Evolutionary conservation across 2,888 invertebrate species (phyloP).

Genomic region (Quadriops clusia): DNA sequence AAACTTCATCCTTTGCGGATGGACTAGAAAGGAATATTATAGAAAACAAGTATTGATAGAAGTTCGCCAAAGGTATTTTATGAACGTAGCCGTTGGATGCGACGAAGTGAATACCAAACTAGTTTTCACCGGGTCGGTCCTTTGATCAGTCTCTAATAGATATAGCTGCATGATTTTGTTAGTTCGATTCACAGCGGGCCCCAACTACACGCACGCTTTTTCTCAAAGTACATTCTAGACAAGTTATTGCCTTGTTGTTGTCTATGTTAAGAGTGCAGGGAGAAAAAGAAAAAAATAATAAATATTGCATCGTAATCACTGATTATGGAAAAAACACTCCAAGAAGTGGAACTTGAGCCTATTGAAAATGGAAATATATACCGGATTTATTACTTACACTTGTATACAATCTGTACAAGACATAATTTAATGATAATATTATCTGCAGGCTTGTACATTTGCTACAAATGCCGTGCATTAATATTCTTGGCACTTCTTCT

Average conservation of each 20-base stretch:
- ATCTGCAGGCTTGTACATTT: too few species aligned
- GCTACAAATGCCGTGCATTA: too few species aligned
- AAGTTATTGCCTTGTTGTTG: slow-evolving; percentile 21
- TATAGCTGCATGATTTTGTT: slow-evolving; percentile 29
- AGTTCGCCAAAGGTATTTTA: too few species aligned
- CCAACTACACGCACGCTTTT: slow-evolving; percentile 22
- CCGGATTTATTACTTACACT: slow-evolving; percentile 20
- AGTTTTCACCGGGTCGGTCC: slow-evolving; percentile 27
- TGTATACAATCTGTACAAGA: too few species aligned
- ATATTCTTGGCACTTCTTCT: too few species aligned
- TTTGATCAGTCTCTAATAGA: slow-evolving; percentile 29
- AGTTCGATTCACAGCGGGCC: slow-evolving; percentile 28
- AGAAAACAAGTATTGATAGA: too few species aligned
- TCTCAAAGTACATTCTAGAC: slow-evolving; percentile 22
- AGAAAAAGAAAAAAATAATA: slow-evolving; percentile 16
- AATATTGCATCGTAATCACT: slow-evolving; percentile 20
- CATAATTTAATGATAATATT: too few species aligned
- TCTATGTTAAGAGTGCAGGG: slow-evolving; percentile 14
- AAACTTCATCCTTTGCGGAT: too few species aligned
- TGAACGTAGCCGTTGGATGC: too few species aligned
- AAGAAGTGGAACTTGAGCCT: slow-evolving; percentile 10
- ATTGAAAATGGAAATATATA: slow-evolving; percentile 22
- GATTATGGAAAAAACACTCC: slow-evolving; percentile 17
- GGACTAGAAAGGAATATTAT: too few species aligned
- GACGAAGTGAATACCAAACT: slow-evolving; percentile 23